A percentile compares a stretch with the other conserved stretches of the same genome.
Conservation (phyloP, 2,113 vertebrate species). For the Deroptyus accipitrinus region DNA sequence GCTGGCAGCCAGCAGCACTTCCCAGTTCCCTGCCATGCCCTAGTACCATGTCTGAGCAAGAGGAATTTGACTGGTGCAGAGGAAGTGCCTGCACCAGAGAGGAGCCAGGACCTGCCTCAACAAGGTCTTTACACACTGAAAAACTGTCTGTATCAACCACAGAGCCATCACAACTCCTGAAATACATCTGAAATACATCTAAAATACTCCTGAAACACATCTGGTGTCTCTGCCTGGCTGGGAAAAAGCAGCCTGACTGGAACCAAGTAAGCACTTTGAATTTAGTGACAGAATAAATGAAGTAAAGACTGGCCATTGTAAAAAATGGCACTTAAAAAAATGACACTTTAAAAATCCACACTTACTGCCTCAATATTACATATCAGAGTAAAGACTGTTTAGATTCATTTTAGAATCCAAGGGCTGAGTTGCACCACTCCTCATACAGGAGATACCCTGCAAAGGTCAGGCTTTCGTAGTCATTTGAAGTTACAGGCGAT, state of each 20-base stretch:
- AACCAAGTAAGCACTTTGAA: background rate
- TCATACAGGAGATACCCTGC: background rate
- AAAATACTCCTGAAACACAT: background rate
- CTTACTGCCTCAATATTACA: background rate
- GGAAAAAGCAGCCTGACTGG: background rate
- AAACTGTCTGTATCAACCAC: background rate
- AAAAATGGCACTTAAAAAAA: background rate
- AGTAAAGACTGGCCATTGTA: background rate
- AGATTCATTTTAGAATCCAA: background rate
- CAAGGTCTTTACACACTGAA: background rate
- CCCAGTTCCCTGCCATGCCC: background rate
- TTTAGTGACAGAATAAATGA: background rate
- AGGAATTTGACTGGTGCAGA: background rate
- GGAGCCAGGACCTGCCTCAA: background rate
- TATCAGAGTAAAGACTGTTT: background rate
- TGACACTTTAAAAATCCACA: background rate
- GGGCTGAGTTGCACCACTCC: background rate
- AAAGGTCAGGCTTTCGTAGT: background rate
- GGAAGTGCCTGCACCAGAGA: background rate
- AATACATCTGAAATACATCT: background rate
- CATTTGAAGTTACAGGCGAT: background rate
- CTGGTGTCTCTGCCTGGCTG: background rate
- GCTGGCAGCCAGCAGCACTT: background rate
- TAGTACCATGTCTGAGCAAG: background rate
- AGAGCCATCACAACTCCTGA: background rate